A percentile compares a stretch with the other conserved stretches of the same genome.
phyloP scores from a whole-genome alignment of 2,888 invertebrate genomes.

The Catocala sponsa region DNA sequence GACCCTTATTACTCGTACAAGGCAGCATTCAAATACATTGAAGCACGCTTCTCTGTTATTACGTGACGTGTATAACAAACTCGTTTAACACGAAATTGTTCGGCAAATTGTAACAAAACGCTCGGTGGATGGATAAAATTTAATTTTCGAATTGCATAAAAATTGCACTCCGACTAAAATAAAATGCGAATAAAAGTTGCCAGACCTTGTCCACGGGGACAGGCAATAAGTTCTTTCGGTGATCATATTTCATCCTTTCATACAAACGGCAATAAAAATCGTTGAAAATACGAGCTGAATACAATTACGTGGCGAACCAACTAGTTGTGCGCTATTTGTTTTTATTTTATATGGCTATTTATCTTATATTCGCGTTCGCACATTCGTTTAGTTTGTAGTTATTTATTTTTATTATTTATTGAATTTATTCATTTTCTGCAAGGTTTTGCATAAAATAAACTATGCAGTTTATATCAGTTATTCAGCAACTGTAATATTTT shows the following conservation, averaged over 20 bases:
- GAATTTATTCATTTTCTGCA: too few species aligned
- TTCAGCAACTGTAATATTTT: too few species aligned
- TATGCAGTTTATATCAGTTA: too few species aligned
- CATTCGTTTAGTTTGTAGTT: too few species aligned
- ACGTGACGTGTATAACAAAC: slow-evolving; percentile 24
- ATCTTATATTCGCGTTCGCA: too few species aligned
- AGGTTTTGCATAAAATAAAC: too few species aligned
- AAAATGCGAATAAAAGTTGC: slow-evolving; percentile 49
- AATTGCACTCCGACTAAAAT: slow-evolving; percentile 51
- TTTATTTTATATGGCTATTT: not conserved
- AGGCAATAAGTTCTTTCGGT: slow-evolving; percentile 44
- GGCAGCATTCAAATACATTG: slow-evolving; percentile 6
- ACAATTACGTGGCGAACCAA: slow-evolving; percentile 26
- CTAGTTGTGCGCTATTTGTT: not conserved
- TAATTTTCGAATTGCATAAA: slow-evolving; percentile 47
- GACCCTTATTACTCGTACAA: slow-evolving; percentile 14
- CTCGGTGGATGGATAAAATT: slow-evolving; percentile 35
- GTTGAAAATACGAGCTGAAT: slow-evolving; percentile 40
- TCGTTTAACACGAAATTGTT: slow-evolving; percentile 2
- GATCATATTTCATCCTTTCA: slow-evolving; percentile 47
- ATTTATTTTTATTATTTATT: too few species aligned
- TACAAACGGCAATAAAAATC: slow-evolving; percentile 36
- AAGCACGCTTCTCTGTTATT: slow-evolving; percentile 2
- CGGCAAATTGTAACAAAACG: slow-evolving; percentile 26
- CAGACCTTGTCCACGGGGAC: slow-evolving; percentile 29